Conservation (phyloP, 2,113 vertebrate genomes). For the Phylloscopus trochiloides region DNA sequence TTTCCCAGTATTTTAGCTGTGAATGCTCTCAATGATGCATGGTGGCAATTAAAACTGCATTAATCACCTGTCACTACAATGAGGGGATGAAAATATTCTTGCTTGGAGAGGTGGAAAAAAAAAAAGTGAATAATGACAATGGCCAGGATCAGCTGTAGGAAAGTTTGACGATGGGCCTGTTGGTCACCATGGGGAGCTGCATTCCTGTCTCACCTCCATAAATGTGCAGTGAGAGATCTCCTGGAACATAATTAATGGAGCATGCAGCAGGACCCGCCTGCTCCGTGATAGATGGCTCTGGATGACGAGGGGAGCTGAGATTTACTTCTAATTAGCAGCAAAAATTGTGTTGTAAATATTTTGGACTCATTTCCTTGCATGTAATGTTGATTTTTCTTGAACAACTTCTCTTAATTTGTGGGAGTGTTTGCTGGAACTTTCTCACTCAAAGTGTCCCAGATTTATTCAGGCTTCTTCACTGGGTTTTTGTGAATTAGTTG, state of each 20-base stretch:
- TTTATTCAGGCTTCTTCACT: background rate
- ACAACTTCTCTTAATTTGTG: background rate
- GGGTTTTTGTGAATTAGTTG: background rate
- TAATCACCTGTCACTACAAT: background rate
- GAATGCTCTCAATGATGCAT: background rate
- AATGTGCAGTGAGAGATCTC: background rate
- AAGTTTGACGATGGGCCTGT: background rate
- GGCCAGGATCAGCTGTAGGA: background rate
- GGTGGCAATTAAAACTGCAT: background rate
- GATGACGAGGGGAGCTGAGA: background rate
- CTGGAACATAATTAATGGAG: background rate
- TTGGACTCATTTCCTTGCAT: background rate
- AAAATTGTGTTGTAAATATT: background rate
- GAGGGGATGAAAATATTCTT: background rate
- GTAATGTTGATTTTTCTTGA: background rate
- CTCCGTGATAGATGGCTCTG: background rate
- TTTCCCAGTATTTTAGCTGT: background rate
- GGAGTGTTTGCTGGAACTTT: background rate
- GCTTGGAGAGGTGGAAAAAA: fast-evolving
- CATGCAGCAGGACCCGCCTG: background rate
- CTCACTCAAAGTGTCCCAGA: background rate
- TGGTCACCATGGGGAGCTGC: background rate
- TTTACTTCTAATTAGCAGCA: background rate
- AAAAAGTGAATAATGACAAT: background rate
- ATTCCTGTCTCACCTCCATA: background rate